Conservation (phyloP, 2,113 vertebrate species). For the Phainopepla nitens region DNA sequence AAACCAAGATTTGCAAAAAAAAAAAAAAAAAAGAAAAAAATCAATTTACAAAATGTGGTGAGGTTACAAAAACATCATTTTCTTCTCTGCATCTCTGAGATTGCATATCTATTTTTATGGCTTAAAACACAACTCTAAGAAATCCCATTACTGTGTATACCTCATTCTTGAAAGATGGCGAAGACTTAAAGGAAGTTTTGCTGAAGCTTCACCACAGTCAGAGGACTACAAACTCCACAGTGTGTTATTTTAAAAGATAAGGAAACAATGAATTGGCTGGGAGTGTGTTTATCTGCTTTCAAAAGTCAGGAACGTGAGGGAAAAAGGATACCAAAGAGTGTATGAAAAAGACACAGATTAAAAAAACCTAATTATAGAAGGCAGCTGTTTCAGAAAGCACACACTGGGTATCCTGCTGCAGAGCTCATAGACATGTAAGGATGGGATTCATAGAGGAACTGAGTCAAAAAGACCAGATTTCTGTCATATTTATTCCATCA, state of each 20-base stretch:
- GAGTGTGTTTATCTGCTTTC: background rate
- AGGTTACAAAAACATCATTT: background rate
- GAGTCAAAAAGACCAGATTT: background rate
- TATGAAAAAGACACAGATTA: background rate
- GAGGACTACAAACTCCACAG: background rate
- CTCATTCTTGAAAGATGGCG: background rate
- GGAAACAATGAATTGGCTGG: background rate
- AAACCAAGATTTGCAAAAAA: background rate
- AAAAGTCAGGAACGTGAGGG: background rate
- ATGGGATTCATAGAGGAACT: background rate
- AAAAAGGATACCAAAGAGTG: background rate
- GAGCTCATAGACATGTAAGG: rapidly evolving
- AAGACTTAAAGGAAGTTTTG: background rate
- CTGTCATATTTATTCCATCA: background rate
- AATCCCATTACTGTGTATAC: background rate
- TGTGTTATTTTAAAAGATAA: constrained; percentile 16
- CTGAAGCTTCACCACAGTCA: background rate
- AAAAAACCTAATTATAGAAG: background rate
- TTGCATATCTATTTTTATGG: background rate
- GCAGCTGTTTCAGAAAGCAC: background rate
- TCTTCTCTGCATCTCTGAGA: background rate
- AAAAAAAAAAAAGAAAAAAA: background rate
- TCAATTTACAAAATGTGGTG: background rate
- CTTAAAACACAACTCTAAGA: background rate
- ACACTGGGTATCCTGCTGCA: background rate